phyloP scores from a whole-genome alignment of 1,140 invertebrate species.

The Lepidostoma basale region DNA sequence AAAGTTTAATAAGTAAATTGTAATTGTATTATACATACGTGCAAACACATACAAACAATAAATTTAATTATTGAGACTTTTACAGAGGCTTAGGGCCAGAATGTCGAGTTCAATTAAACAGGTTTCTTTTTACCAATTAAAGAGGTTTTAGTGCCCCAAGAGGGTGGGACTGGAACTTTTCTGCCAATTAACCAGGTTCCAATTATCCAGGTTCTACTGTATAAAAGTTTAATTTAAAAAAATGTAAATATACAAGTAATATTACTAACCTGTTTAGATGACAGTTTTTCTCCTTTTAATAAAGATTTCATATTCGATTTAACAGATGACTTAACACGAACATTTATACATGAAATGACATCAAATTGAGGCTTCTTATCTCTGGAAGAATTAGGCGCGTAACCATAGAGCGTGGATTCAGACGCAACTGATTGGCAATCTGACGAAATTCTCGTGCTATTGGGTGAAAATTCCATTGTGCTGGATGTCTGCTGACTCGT shows the following conservation, averaged over 20 bases:
- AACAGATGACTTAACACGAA: conserved; percentile 56
- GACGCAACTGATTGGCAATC: conserved; percentile 33
- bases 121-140: too few relatives aligned
- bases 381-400: not conserved
- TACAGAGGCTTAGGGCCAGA: too few relatives aligned
- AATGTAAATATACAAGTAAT: conserved; percentile 8
- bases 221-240: too few relatives aligned
- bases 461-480: conserved; percentile 1
- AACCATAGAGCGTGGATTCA: conserved; percentile 7
- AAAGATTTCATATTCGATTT: conserved; percentile 58
- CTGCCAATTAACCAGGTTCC: too few relatives aligned
- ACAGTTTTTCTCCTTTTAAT: conserved; percentile 58
- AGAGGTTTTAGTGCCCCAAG: too few relatives aligned
- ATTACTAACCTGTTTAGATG: conserved; percentile 55
- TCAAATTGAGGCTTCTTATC: conserved; percentile 56
- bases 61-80: too few relatives aligned
- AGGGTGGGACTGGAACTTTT: too few relatives aligned
- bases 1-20: too few relatives aligned
- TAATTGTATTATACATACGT: too few relatives aligned
- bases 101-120: too few relatives aligned
- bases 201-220: too few relatives aligned
- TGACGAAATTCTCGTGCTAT: not conserved
- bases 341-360: conserved; percentile 54
- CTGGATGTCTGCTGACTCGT: conserved; percentile 21
- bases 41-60: too few relatives aligned